Conservation (phyloP, 1,140 invertebrate species). For the Microplitis mediator region DNA sequence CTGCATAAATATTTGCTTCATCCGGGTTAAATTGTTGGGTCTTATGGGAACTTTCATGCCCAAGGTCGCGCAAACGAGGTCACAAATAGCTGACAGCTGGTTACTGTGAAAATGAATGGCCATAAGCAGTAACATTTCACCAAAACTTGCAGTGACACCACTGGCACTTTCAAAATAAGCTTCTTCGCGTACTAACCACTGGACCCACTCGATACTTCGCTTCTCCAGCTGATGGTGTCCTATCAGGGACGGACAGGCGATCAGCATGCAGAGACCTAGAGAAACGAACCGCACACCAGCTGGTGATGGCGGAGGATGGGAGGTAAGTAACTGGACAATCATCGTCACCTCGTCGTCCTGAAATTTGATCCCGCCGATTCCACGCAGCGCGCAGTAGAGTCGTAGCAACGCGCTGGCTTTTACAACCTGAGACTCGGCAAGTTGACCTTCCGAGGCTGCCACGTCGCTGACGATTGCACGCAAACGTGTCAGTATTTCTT, state of each 20-base stretch:
- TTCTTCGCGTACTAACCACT: slow-evolving; percentile 90
- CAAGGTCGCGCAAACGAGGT: slow-evolving; percentile 90
- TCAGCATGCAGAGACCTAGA: slow-evolving; percentile 90
- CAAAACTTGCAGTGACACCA: slow-evolving; percentile 83
- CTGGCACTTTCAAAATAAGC: slow-evolving; percentile 82
- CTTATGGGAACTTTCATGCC: slow-evolving; percentile 94
- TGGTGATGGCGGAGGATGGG: slow-evolving; percentile 85
- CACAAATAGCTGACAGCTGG: slow-evolving; percentile 88
- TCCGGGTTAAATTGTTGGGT: slow-evolving; percentile 86
- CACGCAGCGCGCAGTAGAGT: slow-evolving; percentile 89
- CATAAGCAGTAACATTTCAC: slow-evolving; percentile 95
- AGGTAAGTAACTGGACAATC: slow-evolving; percentile 84
- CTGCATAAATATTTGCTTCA: slow-evolving; percentile 95
- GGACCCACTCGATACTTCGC: slow-evolving; percentile 91
- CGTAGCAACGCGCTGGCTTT: slow-evolving; percentile 81
- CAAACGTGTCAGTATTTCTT: slow-evolving; percentile 78
- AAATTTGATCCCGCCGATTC: slow-evolving; percentile 91
- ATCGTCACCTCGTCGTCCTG: slow-evolving; percentile 90
- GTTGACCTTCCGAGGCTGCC: slow-evolving; percentile 61
- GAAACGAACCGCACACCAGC: slow-evolving; percentile 93
- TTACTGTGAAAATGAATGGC: slow-evolving; percentile 97
- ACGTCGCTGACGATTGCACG: slow-evolving; percentile 66
- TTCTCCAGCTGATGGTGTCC: slow-evolving; percentile 81
- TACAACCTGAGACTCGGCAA: slow-evolving; percentile 72
- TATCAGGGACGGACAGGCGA: slow-evolving; percentile 90